Evolutionary conservation across 2,797 vertebrate species (phyloP), one percentile per base, ranked within the genome.

Genomic region (Delichon dasypus): DNA sequence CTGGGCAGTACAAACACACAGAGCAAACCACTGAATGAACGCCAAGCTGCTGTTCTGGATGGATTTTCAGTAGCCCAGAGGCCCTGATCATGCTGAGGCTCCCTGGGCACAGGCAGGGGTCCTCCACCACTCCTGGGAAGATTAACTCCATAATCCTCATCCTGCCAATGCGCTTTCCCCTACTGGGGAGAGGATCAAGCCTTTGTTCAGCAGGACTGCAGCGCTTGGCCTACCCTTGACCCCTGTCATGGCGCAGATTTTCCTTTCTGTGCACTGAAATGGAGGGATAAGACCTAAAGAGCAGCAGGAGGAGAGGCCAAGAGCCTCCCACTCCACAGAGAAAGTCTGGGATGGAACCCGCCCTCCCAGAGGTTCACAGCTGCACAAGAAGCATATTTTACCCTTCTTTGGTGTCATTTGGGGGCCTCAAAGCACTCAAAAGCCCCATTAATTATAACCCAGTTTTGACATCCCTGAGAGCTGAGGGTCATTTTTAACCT

Each of bases 391-490:
- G 84, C 92, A 92, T 93, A 94, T 89, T 94, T 96, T 91, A 92
- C 60, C 95, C 95, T 94, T 95, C 92, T 95, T 92, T 95, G 95
- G 95, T 62, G 84, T 42, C 75, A 62, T 90, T 45, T 70, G 72
- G 79, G 82, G 79, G 75, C 86, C 90, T 72, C 81, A 55, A 65
- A 89, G 75, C 80, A 30, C 53, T 67, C 7, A 2, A 82, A 61
- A 66, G 72, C 68, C 22, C 3, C 60, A 75, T 90, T 47, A 79
- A 68, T 85, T 87, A 8, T 16, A 51, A 50, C n/a, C 19, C 29
- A 72, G 92, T 57, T 89, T 71, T 74, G 89, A 80, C 75, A 77
- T 58, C 87, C 58, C 40, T 10, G 55, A 75, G 78, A 72, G 81
- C 65, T 8, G 50, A 89, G 88, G 67, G 64, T 67, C 72, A 85